Conservation (phyloP, 2,888 invertebrate species). For the Cephalotes varians region DNA sequence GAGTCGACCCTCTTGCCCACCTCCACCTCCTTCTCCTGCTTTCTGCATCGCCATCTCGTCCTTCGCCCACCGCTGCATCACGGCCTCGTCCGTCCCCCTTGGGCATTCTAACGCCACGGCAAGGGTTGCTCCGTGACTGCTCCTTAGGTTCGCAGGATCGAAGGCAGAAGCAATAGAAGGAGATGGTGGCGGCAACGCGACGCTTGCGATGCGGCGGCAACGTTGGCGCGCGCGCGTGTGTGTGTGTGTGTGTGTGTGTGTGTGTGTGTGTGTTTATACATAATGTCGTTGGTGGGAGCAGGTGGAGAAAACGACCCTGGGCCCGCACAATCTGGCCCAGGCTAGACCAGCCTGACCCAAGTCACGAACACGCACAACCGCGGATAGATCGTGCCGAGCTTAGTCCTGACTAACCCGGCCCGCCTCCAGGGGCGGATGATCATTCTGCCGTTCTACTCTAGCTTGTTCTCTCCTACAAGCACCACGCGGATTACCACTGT, state of each 20-base stretch:
- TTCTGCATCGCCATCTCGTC: constrained; percentile 65
- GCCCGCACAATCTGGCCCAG: constrained; percentile 54
- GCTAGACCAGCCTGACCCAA: constrained; percentile 74
- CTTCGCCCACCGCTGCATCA: constrained; percentile 58
- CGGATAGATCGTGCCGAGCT: constrained; percentile 76
- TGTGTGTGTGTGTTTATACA: not conserved
- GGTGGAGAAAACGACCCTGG: constrained; percentile 56
- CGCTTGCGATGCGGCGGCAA: constrained; percentile 9
- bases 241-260: not conserved
- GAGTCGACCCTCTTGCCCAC: constrained; percentile 74
- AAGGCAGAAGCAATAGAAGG: constrained; percentile 67
- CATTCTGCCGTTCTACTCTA: constrained; percentile 28
- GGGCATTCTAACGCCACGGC: constrained; percentile 75
- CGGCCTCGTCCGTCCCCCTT: constrained; percentile 70
- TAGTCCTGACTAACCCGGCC: constrained; percentile 59
- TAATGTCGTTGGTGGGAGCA: constrained; percentile 20
- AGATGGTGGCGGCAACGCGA: constrained; percentile 48
- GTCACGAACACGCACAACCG: constrained; percentile 82
- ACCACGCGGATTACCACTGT: constrained; percentile 66
- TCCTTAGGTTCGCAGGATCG: constrained; percentile 71
- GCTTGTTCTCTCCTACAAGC: constrained; percentile 56
- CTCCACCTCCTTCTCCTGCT: constrained; percentile 57
- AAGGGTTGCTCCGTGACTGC: constrained; percentile 81
- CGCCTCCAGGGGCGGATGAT: constrained; percentile 72
- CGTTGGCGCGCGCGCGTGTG: not conserved